These are phyloP conservation scores for Chalcis sispes DNA, from an alignment of 2,888 invertebrate genomes.

Conservation along the genomic window DNA sequence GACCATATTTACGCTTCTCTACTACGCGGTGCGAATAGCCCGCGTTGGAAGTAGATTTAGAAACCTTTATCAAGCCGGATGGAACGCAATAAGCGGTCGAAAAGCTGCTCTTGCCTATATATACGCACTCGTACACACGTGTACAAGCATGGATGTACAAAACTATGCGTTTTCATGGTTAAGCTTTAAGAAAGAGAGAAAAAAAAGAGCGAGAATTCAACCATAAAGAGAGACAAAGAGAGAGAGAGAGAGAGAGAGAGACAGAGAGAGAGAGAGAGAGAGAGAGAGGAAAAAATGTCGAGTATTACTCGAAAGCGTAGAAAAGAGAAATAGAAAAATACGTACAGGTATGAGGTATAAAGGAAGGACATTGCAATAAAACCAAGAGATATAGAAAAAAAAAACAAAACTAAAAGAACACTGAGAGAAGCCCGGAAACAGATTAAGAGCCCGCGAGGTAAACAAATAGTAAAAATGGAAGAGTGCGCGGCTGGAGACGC, in stretches of 20 bases:
- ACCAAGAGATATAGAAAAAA: neutral
- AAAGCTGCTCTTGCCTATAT: neutral
- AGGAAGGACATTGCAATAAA: neutral
- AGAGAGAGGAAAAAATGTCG: too few relatives aligned
- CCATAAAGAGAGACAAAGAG: neutral
- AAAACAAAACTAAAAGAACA: neutral
- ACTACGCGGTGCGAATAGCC: constrained; percentile 8
- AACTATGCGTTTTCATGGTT: too few relatives aligned
- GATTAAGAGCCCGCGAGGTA: neutral
- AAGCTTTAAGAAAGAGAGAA: too few relatives aligned
- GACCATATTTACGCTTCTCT: constrained; percentile 12
- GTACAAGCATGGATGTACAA: too few relatives aligned
- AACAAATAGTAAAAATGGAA: neutral
- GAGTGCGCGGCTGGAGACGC: neutral
- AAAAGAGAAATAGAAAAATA: too few relatives aligned
- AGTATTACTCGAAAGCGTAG: too few relatives aligned
- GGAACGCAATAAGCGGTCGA: constrained; percentile 12
- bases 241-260: too few relatives aligned
- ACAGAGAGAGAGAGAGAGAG: too few relatives aligned
- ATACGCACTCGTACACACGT: neutral
- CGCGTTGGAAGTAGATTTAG: constrained; percentile 25
- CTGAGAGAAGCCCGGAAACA: too few relatives aligned
- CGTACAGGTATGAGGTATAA: neutral
- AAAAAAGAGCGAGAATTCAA: constrained; percentile 2
- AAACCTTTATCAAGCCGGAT: constrained; percentile 39